Base-by-base conservation (phyloP, 2,888 invertebrate genomes). In the Sisyra terminalis region DNA sequence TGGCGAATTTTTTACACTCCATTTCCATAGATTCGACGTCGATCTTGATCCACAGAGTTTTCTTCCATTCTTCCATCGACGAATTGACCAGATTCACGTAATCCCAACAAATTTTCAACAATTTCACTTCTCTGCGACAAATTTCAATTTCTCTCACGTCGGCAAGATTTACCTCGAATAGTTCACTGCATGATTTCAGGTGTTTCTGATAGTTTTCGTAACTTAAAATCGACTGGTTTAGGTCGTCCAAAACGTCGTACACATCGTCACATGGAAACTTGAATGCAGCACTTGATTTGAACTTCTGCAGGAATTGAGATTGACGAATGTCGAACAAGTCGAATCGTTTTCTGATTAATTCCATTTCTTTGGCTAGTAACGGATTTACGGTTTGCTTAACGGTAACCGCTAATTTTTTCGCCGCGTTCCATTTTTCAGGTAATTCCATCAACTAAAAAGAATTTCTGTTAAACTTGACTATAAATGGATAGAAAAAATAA, bases 11-110 rank as follows among this genome's bases (percentile, higher is more conserved):
- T 60, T 94, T 94, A 63, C 92, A 87, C 56, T 93, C 92, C 60
- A 86, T 79, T 56, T 94, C 93, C 87, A 94, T 90, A 42, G 76
- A 77, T 54, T 94, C 94, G 2, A 92, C 86, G 53, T 94, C 90
- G 46, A 94, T 88, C 56, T 86, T 85, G 55, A 83, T 83, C 94
- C 94, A 96, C 0, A 82, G 77, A 0, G 92, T 93, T 45, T 75
- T 84, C 61, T 92, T 90, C 94, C 94, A 96, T 58, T 86, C 86
- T 41, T 84, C 78, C 44, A 94, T 78, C 44, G 80, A 83, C 1
- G 83, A 80, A 54, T 75, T 71, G 15, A 90, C 83, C 29, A 90
- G 75, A 48, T 72, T 69, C 34, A 84, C 78, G 57, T 87, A 90
- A 62, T 94, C 93, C 94, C 94, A 94, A 17, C 93, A 67, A 55